Evolutionary conservation across 1,140 invertebrate species (phyloP).

Genomic region (Nasonia vitripennis): DNA sequence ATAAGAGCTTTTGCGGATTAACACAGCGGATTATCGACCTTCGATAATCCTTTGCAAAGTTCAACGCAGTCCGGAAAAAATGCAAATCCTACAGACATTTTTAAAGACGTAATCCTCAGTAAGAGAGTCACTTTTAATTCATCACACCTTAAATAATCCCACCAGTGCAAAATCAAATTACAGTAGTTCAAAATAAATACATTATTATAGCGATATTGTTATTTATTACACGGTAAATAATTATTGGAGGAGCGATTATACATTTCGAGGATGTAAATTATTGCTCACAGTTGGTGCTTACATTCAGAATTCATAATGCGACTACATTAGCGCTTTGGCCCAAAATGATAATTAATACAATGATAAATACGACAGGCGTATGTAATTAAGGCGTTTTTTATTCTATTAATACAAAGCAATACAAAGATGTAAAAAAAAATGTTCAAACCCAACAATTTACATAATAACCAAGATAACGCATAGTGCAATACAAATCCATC

Average conservation of each 20-base stretch:
- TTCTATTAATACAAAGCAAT: too few relatives aligned
- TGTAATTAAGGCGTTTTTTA: too few relatives aligned
- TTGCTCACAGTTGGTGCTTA: neutral
- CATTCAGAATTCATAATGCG: slow-evolving; percentile 8
- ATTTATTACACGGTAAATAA: neutral
- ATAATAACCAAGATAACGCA: neutral
- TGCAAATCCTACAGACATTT: slow-evolving; percentile 1
- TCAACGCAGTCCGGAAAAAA: neutral
- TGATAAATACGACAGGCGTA: neutral
- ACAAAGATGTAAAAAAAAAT: too few relatives aligned
- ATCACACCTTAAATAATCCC: too few relatives aligned
- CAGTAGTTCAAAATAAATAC: too few relatives aligned
- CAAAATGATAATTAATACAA: neutral
- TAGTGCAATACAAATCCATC: too few relatives aligned
- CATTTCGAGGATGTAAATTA: slow-evolving; percentile 18
- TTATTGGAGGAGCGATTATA: neutral
- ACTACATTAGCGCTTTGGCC: neutral
- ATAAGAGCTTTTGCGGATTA: slow-evolving; percentile 26
- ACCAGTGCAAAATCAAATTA: too few relatives aligned
- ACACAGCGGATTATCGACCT: slow-evolving; percentile 25
- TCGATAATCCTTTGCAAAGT: slow-evolving; percentile 28
- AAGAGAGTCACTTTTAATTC: neutral
- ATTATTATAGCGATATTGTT: neutral
- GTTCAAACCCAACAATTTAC: too few relatives aligned
- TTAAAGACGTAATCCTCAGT: neutral